Percentiles rank a stretch among this genome's conserved stretches.
Evolutionary conservation across 2,888 invertebrate species (phyloP).

Genomic region (Deilephila porcellus): DNA sequence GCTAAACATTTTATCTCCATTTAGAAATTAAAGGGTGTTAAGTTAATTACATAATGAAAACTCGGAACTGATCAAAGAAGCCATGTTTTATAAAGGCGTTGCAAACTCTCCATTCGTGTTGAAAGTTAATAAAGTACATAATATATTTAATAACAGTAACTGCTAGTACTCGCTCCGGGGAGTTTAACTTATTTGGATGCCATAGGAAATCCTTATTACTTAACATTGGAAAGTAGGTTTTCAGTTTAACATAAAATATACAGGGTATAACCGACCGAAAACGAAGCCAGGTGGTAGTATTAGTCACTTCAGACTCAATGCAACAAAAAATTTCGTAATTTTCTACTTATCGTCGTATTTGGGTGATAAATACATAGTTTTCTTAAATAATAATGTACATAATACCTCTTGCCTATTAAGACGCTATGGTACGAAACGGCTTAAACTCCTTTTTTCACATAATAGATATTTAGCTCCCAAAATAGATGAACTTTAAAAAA

Average conservation of each 20-base stretch:
- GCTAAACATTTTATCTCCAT: not conserved
- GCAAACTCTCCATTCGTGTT: not conserved
- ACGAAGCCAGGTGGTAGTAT: too few relatives aligned
- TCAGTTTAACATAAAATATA: not conserved
- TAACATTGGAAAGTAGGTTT: not conserved
- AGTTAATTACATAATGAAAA: not conserved
- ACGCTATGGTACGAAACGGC: too few relatives aligned
- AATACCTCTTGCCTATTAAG: too few relatives aligned
- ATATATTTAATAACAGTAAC: conserved; percentile 12
- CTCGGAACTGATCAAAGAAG: not conserved
- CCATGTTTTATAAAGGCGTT: not conserved
- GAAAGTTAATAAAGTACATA: not conserved
- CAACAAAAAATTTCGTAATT: too few relatives aligned
- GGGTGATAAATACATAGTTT: too few relatives aligned
- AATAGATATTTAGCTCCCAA: too few relatives aligned
- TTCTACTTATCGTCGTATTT: too few relatives aligned
- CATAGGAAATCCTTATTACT: not conserved
- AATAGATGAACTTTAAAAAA: too few relatives aligned
- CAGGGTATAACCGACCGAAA: too few relatives aligned
- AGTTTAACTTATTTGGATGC: not conserved
- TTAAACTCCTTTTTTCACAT: too few relatives aligned
- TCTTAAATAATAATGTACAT: too few relatives aligned
- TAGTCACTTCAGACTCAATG: too few relatives aligned
- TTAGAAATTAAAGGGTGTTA: not conserved
- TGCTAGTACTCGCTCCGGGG: not conserved